These are phyloP conservation scores for Lasiommata megera DNA, from an alignment of 2,888 invertebrate genomes.

Conservation along the genomic window DNA sequence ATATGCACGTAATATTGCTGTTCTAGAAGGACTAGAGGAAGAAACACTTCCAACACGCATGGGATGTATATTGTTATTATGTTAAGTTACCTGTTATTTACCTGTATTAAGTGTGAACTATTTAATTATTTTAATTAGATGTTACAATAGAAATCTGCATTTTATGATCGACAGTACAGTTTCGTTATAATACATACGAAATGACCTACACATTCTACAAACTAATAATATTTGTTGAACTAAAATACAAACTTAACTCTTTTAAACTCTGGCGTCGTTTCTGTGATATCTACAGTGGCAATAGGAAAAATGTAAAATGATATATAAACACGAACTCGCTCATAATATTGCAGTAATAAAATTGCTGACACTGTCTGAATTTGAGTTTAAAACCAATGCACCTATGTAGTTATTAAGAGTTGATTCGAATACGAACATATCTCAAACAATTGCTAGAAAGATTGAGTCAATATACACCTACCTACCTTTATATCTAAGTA, in stretches of 20 bases:
- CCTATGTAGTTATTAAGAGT: no score
- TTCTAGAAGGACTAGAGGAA: slow-evolving; percentile 14
- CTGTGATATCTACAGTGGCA: not conserved
- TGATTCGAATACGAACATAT: no score
- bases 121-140: not conserved
- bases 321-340: not conserved
- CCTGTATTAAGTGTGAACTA: not conserved
- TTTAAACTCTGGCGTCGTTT: not conserved
- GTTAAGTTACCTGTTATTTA: not conserved
- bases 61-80: slow-evolving; percentile 6
- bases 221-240: no score
- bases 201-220: no score
- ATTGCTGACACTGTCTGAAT: not conserved
- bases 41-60: slow-evolving; percentile 9
- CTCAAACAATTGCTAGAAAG: no score
- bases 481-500: no score
- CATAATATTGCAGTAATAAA: not conserved
- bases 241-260: no score
- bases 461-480: no score
- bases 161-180: not conserved
- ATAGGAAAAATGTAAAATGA: not conserved
- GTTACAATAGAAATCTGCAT: not conserved
- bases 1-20: not conserved
- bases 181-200: not conserved
- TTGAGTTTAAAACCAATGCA: no score